A percentile compares a stretch with the other conserved stretches of the same genome.
Conservation (phyloP, 2,113 vertebrate genomes). For the Podocnemis expansa region DNA sequence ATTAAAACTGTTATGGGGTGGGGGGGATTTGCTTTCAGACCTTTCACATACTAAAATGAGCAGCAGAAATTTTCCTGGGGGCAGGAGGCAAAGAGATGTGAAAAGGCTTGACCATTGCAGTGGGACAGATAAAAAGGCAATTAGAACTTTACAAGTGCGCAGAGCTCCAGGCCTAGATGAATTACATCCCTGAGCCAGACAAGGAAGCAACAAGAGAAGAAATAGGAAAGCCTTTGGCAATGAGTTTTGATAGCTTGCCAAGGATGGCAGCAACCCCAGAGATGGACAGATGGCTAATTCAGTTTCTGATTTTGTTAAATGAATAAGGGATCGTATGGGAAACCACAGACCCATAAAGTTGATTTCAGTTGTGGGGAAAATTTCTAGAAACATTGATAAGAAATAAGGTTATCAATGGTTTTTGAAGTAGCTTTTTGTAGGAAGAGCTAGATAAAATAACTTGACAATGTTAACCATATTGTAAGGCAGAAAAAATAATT, state of each 20-base stretch:
- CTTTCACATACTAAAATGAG: constrained; percentile 47
- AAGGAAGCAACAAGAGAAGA: constrained; percentile 31
- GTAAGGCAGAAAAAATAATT: neutral
- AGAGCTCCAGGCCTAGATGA: constrained; percentile 4
- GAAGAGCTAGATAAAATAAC: neutral
- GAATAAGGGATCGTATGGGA: neutral
- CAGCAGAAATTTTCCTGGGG: constrained; percentile 63
- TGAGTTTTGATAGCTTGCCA: constrained; percentile 41
- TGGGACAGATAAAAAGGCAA: constrained; percentile 2
- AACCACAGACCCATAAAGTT: neutral
- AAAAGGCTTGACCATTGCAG: constrained; percentile 3
- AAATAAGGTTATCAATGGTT: neutral
- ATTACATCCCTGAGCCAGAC: constrained; percentile 38
- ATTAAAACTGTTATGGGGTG: constrained; percentile 28
- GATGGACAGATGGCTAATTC: constrained; percentile 60
- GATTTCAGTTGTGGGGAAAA: constrained; percentile 21
- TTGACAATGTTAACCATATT: neutral
- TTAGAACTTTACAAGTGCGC: constrained; percentile 5
- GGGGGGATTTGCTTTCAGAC: constrained; percentile 28
- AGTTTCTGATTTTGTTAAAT: constrained; percentile 30
- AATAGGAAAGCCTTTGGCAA: constrained; percentile 49
- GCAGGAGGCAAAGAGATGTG: constrained; percentile 31
- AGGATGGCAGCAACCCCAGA: constrained; percentile 28
- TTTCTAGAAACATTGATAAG: neutral
- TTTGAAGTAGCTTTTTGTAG: neutral